Conservation (phyloP, 2,888 invertebrate genomes). For the Nomada ferruginata region DNA sequence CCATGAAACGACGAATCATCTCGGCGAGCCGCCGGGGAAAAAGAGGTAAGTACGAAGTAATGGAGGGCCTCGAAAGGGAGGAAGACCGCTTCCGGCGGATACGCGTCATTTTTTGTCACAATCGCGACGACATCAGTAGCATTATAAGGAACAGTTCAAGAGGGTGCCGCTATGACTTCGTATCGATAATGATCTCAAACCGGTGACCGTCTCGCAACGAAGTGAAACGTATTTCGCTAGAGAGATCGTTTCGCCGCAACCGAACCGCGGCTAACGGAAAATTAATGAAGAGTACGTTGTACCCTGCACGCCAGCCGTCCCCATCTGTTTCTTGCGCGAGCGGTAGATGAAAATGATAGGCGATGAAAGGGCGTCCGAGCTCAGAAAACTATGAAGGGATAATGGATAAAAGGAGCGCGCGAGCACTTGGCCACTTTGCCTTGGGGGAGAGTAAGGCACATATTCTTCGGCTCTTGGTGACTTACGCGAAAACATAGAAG, state of each 20-base stretch:
- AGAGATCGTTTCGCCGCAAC: slow-evolving; percentile 49
- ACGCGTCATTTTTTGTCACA: slow-evolving; percentile 84
- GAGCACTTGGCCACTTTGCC: neutral
- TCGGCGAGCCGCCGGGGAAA: slow-evolving; percentile 66
- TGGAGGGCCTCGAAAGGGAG: slow-evolving; percentile 72
- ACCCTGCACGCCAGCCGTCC: slow-evolving; percentile 38
- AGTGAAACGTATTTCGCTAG: slow-evolving; percentile 53
- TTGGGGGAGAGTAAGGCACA: neutral
- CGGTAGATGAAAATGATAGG: slow-evolving; percentile 54
- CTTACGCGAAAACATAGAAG: neutral
- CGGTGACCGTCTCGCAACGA: slow-evolving; percentile 69
- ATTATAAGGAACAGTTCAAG: slow-evolving; percentile 75
- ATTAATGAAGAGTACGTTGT: slow-evolving; percentile 62
- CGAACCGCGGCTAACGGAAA: slow-evolving; percentile 62
- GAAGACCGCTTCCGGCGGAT: slow-evolving; percentile 83
- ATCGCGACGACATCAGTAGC: slow-evolving; percentile 81
- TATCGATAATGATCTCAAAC: slow-evolving; percentile 84
- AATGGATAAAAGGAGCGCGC: slow-evolving; percentile 30
- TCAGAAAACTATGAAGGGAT: slow-evolving; percentile 25
- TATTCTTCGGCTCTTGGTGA: neutral
- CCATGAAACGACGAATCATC: slow-evolving; percentile 79
- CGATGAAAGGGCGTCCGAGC: slow-evolving; percentile 47
- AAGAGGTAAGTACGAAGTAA: slow-evolving; percentile 80
- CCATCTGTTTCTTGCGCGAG: slow-evolving; percentile 57
- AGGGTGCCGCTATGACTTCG: slow-evolving; percentile 71